These are phyloP conservation scores for Ptychodera flava DNA, from an alignment of 35 echinoderm and acorn worm genomes.

Conservation along the genomic window DNA sequence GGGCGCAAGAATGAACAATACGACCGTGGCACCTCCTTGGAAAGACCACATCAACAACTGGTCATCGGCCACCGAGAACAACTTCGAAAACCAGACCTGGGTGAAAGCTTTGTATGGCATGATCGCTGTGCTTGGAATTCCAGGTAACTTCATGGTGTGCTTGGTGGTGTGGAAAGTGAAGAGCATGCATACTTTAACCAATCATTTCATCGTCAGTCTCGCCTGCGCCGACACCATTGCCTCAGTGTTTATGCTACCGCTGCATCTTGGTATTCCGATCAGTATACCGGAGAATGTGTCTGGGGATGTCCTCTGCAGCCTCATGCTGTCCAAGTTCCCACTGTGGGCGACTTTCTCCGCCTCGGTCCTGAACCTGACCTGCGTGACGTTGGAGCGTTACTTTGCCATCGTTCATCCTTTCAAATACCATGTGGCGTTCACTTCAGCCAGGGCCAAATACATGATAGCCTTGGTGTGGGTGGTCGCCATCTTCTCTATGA, in stretches of 20 bases:
- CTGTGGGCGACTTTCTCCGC: slow-evolving; percentile 84
- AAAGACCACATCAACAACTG: not conserved
- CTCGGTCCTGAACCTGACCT: slow-evolving; percentile 71
- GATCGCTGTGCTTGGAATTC: slow-evolving; percentile 66
- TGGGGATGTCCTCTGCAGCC: slow-evolving; percentile 66
- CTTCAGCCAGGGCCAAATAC: slow-evolving; percentile 30
- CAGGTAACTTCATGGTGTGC: slow-evolving; percentile 73
- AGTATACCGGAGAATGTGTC: slow-evolving; percentile 32
- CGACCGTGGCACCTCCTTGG: not conserved
- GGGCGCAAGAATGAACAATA: not conserved
- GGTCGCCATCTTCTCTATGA: slow-evolving; percentile 60
- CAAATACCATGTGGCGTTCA: slow-evolving; percentile 58
- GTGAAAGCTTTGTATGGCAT: slow-evolving; percentile 48
- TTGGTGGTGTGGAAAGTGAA: slow-evolving; percentile 62
- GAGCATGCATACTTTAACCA: slow-evolving; percentile 52
- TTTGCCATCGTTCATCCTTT: slow-evolving; percentile 71
- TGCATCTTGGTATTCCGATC: slow-evolving; percentile 55
- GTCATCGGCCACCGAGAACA: slow-evolving; percentile 36
- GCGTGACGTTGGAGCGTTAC: slow-evolving; percentile 86
- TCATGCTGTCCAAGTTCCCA: slow-evolving; percentile 83
- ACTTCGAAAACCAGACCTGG: slow-evolving; percentile 60
- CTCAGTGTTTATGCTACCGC: slow-evolving; percentile 82
- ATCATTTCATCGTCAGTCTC: slow-evolving; percentile 81
- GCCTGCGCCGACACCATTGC: slow-evolving; percentile 69
- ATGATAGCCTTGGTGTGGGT: slow-evolving; percentile 78